These are phyloP conservation scores for Cistogaster globosa DNA, from an alignment of 2,888 invertebrate genomes.

Conservation along the genomic window DNA sequence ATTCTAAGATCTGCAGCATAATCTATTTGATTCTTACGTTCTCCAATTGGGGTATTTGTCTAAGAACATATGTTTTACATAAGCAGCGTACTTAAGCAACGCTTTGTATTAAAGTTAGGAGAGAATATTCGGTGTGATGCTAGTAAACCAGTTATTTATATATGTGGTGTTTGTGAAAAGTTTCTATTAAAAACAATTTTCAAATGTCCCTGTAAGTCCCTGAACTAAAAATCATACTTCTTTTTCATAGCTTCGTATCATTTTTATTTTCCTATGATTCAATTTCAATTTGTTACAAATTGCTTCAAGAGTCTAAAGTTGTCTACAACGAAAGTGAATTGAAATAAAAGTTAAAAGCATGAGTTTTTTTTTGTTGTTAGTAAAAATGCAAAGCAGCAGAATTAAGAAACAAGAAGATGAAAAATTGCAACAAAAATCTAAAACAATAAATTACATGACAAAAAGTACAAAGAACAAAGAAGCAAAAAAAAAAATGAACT, in stretches of 20 bases:
- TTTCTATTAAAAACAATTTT: neutral
- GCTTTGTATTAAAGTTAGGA: too few species aligned
- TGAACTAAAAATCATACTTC: constrained; percentile 20
- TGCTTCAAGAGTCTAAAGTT: constrained; percentile 45
- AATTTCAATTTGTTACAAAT: constrained; percentile 51
- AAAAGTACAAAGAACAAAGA: neutral
- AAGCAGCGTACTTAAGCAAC: too few species aligned
- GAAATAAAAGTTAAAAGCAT: constrained; percentile 10
- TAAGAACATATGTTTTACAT: too few species aligned
- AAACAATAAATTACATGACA: constrained; percentile 48
- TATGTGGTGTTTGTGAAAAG: neutral
- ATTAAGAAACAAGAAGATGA: too few species aligned
- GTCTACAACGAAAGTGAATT: constrained; percentile 28
- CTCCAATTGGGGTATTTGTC: too few species aligned
- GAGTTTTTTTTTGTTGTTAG: constrained; percentile 8
- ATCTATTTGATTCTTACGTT: too few species aligned
- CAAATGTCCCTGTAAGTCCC: neutral
- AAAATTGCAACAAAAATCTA: too few species aligned
- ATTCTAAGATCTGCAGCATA: too few species aligned
- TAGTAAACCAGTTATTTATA: too few species aligned
- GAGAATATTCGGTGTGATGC: too few species aligned
- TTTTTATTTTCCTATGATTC: constrained; percentile 14
- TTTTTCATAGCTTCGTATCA: neutral
- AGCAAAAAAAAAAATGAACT: neutral
- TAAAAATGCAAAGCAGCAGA: constrained; percentile 43